These are phyloP conservation scores for Rhagologus leucostigma DNA, from an alignment of 2,113 vertebrate species.

Conservation along the genomic window DNA sequence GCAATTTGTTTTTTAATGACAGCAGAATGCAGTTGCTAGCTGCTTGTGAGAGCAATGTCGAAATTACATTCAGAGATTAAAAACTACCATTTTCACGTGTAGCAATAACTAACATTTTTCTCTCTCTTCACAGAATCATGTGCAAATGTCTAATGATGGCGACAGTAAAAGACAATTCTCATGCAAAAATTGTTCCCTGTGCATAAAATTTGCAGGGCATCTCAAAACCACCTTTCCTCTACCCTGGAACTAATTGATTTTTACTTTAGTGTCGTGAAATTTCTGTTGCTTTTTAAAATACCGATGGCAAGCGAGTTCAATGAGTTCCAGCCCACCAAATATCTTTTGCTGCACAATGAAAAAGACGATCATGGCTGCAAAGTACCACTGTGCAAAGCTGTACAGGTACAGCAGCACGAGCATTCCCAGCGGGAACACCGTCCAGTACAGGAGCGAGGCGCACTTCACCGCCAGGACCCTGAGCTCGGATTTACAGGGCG, in stretches of 20 bases:
- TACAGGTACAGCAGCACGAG: constrained; percentile 79
- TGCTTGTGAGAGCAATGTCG: constrained; percentile 34
- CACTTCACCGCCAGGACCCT: constrained; percentile 84
- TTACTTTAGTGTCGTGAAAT: constrained; percentile 54
- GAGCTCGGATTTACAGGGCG: constrained; percentile 90
- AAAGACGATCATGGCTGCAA: constrained; percentile 72
- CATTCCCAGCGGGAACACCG: constrained; percentile 75
- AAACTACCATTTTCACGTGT: constrained; percentile 9
- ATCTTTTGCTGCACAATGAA: constrained; percentile 83
- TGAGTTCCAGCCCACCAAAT: constrained; percentile 87
- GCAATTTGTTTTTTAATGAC: constrained; percentile 52
- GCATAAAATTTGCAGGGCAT: constrained; percentile 34
- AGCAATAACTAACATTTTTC: constrained; percentile 47
- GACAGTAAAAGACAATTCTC: constrained; percentile 61
- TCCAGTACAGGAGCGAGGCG: constrained; percentile 89
- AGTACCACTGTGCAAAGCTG: constrained; percentile 80
- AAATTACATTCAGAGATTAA: constrained; percentile 73
- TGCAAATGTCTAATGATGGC: constrained; percentile 64
- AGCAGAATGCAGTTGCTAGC: constrained; percentile 23
- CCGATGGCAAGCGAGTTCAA: constrained; percentile 86
- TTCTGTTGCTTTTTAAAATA: constrained; percentile 73
- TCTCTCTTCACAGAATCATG: constrained; percentile 49
- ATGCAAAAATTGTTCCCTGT: constrained; percentile 70
- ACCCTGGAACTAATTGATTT: constrained; percentile 38
- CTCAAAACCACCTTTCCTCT: neutral